Percentiles rank a stretch among this genome's conserved stretches.
Evolutionary conservation across 2,888 invertebrate species (phyloP).

Genomic region (Steinernema carpocapsae): DNA sequence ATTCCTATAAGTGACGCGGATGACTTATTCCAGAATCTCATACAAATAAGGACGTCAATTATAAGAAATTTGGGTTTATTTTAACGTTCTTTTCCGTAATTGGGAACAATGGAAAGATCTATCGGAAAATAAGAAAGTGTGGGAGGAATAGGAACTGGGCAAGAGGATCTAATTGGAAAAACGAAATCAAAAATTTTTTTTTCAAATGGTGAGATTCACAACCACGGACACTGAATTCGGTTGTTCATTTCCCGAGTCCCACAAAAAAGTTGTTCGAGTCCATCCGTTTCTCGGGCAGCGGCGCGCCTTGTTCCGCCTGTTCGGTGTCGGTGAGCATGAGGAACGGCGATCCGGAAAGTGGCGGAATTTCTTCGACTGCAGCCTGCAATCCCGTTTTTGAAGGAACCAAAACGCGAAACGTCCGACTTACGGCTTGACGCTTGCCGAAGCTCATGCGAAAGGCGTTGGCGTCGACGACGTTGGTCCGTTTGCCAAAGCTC

Average conservation of each 20-base stretch:
- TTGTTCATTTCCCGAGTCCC: slow-evolving; percentile 21
- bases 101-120: slow-evolving; percentile 10
- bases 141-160: neutral
- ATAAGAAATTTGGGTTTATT: neutral
- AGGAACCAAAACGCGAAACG: neutral
- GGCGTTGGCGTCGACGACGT: slow-evolving; percentile 14
- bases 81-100: neutral
- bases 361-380: slow-evolving; percentile 3
- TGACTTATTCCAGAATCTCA: neutral
- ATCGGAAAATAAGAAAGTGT: neutral
- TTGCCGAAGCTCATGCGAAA: slow-evolving; percentile 30
- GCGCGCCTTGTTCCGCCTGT: neutral
- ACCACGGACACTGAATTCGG: neutral
- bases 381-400: neutral
- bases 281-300: neutral
- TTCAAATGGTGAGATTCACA: neutral
- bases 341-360: slow-evolving; percentile 10
- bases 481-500: slow-evolving; percentile 43
- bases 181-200: neutral
- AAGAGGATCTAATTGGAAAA: neutral
- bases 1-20: neutral
- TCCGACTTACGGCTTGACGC: slow-evolving; percentile 3
- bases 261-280: slow-evolving; percentile 31
- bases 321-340: slow-evolving; percentile 12
- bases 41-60: neutral